Base-by-base conservation (phyloP, 1,140 invertebrate species). In the Drosophila nebulosa region DNA sequence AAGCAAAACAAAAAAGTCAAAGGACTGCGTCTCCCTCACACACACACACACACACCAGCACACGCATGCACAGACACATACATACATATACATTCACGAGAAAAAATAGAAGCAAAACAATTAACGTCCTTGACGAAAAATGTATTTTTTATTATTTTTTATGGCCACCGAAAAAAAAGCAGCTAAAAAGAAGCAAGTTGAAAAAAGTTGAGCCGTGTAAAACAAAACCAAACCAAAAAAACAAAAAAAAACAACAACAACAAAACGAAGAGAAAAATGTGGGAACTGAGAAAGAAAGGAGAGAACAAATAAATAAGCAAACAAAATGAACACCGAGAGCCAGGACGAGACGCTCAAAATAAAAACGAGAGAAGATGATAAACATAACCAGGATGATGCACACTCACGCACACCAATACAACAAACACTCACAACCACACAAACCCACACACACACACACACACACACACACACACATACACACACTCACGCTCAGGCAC, bases 31-130 rank as follows among this genome's bases (percentile, higher is more conserved):
- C 30, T 36, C 62, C 58, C 69, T 59, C 69, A 68, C 21, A 52
- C 52, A 58, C n/a, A 63, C 51, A 55, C 32, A 24, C 32, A 27
- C 69, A 55, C 69, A 68, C 21, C 52, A 39, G 35, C 36, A 36
- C 35, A 18, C 0, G 32, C 59, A 26, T 53, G n/a, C 30, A 32
- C 30, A 10, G 3, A 32, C 12, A 3, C 10, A 32, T 32, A 32
- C n/a, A 18, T 42, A 10, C 70, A 52, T 24, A 64, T 42, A 27
- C 53, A 74, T 59, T 27, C 55, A 61, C 55, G 74, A 61, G 76
- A 80, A 84, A 84, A 88, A 89, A 89, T 89, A 89, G 85, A 89
- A 89, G 84, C 84, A 89, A 89, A 89, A 89, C 85, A 89, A 89
- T 89, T 89, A 84, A 89, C 84, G 85, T 89, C 84, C 84, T 89